Conservation (phyloP, 2,797 vertebrate species). For the Leptatherina wallacei region DNA sequence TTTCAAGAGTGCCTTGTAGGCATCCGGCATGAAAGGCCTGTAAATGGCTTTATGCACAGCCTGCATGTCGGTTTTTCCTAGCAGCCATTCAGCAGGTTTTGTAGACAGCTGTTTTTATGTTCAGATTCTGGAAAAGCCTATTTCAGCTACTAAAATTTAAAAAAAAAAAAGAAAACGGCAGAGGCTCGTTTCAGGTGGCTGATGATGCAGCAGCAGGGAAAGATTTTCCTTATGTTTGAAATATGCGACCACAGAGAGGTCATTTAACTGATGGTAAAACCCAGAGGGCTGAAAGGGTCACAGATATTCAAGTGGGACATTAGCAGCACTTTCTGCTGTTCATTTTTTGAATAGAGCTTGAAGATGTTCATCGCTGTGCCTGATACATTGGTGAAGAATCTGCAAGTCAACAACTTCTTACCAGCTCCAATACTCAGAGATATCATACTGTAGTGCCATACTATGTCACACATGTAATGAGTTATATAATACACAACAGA, state of each 20-base stretch:
- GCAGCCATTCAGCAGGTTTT: conserved; percentile 61
- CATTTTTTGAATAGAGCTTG: neutral
- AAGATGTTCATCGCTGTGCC: conserved; percentile 1
- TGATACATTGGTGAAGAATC: conserved; percentile 7
- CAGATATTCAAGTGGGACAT: conserved; percentile 18
- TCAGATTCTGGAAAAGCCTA: conserved; percentile 40
- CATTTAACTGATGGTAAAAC: conserved; percentile 45
- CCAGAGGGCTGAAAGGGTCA: conserved; percentile 12
- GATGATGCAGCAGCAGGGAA: conserved; percentile 36
- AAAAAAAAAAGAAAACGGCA: conserved; percentile 10
- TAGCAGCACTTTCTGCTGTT: conserved; percentile 13
- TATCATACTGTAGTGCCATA: neutral
- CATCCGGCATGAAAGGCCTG: conserved; percentile 56
- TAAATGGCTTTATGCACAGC: conserved; percentile 66
- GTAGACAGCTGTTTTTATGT: conserved; percentile 54
- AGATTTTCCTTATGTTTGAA: conserved; percentile 37
- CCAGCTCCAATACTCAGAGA: neutral
- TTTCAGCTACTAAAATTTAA: conserved; percentile 22
- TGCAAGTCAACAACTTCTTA: conserved; percentile 1
- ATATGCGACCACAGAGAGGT: conserved; percentile 40
- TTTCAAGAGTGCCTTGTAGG: conserved; percentile 61
- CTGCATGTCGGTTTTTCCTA: conserved; percentile 59
- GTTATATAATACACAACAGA: neutral
- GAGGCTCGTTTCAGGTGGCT: conserved; percentile 55
- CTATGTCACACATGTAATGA: neutral